Base-by-base conservation (phyloP, 2,113 vertebrate genomes). In the Gobio gobio region DNA sequence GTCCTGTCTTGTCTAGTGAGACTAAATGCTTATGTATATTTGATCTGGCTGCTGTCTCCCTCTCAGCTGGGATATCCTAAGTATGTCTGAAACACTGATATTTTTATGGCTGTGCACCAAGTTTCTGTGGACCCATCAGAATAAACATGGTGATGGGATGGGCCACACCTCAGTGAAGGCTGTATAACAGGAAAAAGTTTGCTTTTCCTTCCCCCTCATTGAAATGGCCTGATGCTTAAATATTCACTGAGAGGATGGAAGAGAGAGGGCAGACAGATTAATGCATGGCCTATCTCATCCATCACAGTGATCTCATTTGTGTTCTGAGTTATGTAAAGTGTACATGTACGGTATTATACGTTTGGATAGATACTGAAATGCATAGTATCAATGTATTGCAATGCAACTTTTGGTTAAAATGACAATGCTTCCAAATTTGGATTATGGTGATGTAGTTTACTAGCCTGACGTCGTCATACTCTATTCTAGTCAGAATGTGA, bases 101-200 rank as follows among this genome's bases (percentile, higher is more conserved):
- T 40, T 43, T 80, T 22, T 59, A 29, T 59, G 66, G 43, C 24
- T 81, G 59, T 43, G n/a, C 45, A 22, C 14, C 43, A 66, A 79
- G 78, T 58, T 51, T 81, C 54, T 70, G 49, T 4, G 0, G 40
- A 59, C 40, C 61, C 63, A 33, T 86, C 72, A 82, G 29, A 45
- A 77, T 66, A 82, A 68, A 24, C 64, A 75, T 59, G 56, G 47
- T 20, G 26, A 45, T 18, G 54, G 51, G 54, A 45, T 45, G 24
- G 49, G 74, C 59, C 47, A 66, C 16, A 51, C 29, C n/a, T 72
- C 85, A 86, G 82, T 47, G 64, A 86, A 33, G 33, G 80, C 16
- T 84, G 76, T 66, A 63, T 66, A 84, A 79, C 66, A 75, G 58
- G 76, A 74, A 84, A 64, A 24, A 43, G 22, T 49, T 73, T 80